These are phyloP conservation scores for Heliconius hortense DNA, from an alignment of 2,888 invertebrate genomes.

Conservation along the genomic window DNA sequence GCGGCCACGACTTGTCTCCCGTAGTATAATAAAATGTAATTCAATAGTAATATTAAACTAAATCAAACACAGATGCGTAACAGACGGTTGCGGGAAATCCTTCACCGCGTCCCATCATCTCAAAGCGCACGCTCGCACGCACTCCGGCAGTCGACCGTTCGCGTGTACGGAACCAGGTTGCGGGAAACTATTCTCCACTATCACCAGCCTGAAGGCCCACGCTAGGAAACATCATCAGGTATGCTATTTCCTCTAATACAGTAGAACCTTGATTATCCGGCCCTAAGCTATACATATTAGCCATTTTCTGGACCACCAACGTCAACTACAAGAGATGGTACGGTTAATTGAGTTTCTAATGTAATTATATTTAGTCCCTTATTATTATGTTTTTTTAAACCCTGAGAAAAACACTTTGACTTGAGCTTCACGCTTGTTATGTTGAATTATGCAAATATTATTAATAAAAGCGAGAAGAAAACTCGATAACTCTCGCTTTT, in stretches of 20 bases:
- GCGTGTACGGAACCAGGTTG: constrained; percentile 87
- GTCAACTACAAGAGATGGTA: not conserved
- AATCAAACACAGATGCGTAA: constrained; percentile 84
- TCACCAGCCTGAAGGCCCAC: constrained; percentile 92
- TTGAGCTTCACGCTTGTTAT: too few relatives aligned
- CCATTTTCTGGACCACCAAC: not conserved
- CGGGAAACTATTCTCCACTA: constrained; percentile 89
- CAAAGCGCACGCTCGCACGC: constrained; percentile 93
- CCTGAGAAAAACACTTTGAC: too few relatives aligned
- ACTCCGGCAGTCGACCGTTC: constrained; percentile 91
- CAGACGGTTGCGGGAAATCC: constrained; percentile 93
- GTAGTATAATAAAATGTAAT: not conserved
- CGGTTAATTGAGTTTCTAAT: not conserved
- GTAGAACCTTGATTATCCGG: not conserved
- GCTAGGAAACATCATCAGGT: constrained; percentile 87
- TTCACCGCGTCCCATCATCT: constrained; percentile 97
- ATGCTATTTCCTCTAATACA: constrained; percentile 45
- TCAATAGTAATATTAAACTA: not conserved
- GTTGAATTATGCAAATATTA: too few relatives aligned
- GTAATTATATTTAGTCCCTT: too few relatives aligned
- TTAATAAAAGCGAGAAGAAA: too few relatives aligned
- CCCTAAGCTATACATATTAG: not conserved
- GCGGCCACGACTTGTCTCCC: not conserved
- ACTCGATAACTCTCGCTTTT: too few relatives aligned
- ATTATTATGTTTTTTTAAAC: too few relatives aligned